A percentile compares a stretch with the other conserved stretches of the same genome.
Conservation (phyloP, 1,140 invertebrate species). For the Bemisia tabaci region DNA sequence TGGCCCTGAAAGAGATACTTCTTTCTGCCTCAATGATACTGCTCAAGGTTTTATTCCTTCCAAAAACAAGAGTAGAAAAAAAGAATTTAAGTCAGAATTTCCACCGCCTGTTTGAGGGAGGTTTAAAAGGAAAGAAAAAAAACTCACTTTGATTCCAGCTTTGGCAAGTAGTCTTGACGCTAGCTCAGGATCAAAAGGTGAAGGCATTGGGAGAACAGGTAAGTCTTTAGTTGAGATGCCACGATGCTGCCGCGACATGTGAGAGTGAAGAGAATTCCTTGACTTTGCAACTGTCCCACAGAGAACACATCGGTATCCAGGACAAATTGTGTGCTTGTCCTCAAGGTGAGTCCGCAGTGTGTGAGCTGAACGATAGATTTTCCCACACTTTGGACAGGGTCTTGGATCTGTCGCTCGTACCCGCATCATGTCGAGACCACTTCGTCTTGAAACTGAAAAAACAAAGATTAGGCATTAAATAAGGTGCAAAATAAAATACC, state of each 20-base stretch:
- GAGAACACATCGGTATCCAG: constrained; percentile 76
- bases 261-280: constrained; percentile 75
- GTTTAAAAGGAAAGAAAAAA: no score
- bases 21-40: no score
- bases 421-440: constrained; percentile 61
- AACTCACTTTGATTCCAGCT: constrained; percentile 64
- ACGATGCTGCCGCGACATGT: constrained; percentile 82
- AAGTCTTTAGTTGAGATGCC: constrained; percentile 85
- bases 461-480: no score
- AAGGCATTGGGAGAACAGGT: constrained; percentile 78
- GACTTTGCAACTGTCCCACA: constrained; percentile 86
- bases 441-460: constrained; percentile 41
- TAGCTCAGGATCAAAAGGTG: constrained; percentile 74
- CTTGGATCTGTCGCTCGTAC: constrained; percentile 79
- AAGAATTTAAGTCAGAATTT: no score
- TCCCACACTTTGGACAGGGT: constrained; percentile 82
- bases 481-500: no score
- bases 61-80: no score
- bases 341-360: constrained; percentile 78
- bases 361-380: constrained; percentile 81
- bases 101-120: no score
- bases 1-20: no score
- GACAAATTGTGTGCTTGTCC: constrained; percentile 83
- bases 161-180: constrained; percentile 65
- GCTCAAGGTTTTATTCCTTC: no score